A percentile compares a stretch with the other conserved stretches of the same genome.
Evolutionary conservation across 2,888 invertebrate genomes (phyloP).

Genomic region (Tetramorium bicarinatum): DNA sequence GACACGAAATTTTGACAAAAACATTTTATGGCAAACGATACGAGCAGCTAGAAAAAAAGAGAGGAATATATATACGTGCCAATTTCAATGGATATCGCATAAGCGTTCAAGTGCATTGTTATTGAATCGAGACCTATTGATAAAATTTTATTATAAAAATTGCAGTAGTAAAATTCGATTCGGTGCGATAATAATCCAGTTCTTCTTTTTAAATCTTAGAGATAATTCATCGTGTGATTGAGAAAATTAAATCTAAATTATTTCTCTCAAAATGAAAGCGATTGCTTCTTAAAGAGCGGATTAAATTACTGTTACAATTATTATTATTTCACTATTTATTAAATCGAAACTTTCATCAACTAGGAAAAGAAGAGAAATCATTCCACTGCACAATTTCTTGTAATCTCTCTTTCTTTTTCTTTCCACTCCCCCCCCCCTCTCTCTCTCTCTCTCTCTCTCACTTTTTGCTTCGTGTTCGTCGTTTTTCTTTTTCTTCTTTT

Average conservation of each 20-base stretch:
- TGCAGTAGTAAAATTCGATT: not conserved
- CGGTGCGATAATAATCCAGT: not conserved
- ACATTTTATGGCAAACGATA: not conserved
- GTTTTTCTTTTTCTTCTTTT: slow-evolving; percentile 26
- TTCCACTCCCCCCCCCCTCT: not conserved
- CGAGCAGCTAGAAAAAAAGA: not conserved
- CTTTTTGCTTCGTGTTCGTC: slow-evolving; percentile 35
- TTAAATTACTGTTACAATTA: slow-evolving; percentile 14
- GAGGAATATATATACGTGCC: not conserved
- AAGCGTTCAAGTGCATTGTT: not conserved
- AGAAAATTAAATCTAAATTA: not conserved
- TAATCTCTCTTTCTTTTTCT: not conserved
- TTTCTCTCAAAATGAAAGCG: not conserved
- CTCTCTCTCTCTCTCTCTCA: slow-evolving; percentile 38
- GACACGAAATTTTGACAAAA: not conserved
- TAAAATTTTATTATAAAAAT: not conserved
- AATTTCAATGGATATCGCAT: not conserved
- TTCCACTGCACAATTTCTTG: not conserved
- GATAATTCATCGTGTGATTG: not conserved
- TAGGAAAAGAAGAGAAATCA: slow-evolving; percentile 2
- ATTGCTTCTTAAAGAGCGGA: not conserved
- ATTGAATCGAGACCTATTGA: not conserved
- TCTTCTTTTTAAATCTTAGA: not conserved
- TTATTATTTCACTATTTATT: slow-evolving; percentile 1
- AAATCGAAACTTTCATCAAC: not conserved